phyloP scores from a whole-genome alignment of 1,140 invertebrate species.

The Pachypeltis micranthus region DNA sequence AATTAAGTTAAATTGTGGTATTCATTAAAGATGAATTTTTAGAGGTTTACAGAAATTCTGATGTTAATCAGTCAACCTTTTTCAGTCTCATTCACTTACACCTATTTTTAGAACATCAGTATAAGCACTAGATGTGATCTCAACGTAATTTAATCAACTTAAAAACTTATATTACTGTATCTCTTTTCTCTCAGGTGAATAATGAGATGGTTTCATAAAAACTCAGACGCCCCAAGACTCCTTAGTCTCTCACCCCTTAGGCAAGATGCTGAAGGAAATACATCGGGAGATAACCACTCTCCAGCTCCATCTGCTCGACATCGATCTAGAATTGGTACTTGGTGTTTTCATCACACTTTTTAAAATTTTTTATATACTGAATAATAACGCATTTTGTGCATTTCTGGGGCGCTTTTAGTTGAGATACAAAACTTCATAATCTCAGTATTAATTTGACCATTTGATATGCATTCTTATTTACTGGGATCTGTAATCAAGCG shows the following conservation, averaged over 20 bases:
- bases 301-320: not conserved
- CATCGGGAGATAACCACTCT: not conserved
- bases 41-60: not conserved
- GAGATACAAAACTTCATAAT: too few species aligned
- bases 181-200: conserved; percentile 10
- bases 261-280: conserved; percentile 31
- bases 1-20: not conserved
- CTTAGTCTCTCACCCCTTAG: conserved; percentile 52
- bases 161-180: not conserved
- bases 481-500: too few species aligned
- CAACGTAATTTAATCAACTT: not conserved
- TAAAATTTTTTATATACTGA: too few species aligned
- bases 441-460: too few species aligned
- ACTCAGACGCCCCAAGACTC: conserved; percentile 47
- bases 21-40: not conserved
- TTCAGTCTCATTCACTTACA: too few species aligned
- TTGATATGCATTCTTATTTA: too few species aligned
- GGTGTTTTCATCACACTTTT: too few species aligned
- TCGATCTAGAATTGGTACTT: conserved; percentile 17
- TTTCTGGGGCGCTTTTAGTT: too few species aligned
- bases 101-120: not conserved
- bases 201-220: conserved; percentile 21
- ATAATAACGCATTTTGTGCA: too few species aligned
- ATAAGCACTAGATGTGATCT: not conserved
- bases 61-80: too few species aligned